Percentiles rank a stretch among this genome's conserved stretches.
phyloP scores from a whole-genome alignment of 2,888 invertebrate species.

The Protophormia terraenovae region DNA sequence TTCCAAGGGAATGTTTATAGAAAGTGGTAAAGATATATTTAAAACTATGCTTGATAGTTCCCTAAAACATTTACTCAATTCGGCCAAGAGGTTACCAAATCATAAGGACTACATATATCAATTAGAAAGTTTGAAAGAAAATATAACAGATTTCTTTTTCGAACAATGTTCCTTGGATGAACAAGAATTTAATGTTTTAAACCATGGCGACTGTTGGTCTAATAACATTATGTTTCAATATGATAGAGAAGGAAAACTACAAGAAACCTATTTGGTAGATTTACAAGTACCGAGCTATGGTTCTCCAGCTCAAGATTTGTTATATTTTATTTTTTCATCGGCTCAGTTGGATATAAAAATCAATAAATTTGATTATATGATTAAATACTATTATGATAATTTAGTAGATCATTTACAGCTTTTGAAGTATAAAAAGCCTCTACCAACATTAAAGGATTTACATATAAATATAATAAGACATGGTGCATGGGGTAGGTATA shows the following conservation, averaged over 20 bases:
- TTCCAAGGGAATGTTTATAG: slow-evolving; percentile 45
- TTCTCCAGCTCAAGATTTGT: slow-evolving; percentile 78
- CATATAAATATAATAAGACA: slow-evolving; percentile 73
- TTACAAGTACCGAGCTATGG: slow-evolving; percentile 77
- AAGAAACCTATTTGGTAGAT: slow-evolving; percentile 76
- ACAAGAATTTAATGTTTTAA: slow-evolving; percentile 72
- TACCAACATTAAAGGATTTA: slow-evolving; percentile 74
- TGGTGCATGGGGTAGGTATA: slow-evolving; percentile 74
- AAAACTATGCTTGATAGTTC: slow-evolving; percentile 75
- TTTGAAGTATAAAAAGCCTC: slow-evolving; percentile 71
- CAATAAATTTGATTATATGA: slow-evolving; percentile 75
- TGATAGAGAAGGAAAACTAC: slow-evolving; percentile 68
- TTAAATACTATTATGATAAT: slow-evolving; percentile 74
- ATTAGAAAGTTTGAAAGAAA: slow-evolving; percentile 15
- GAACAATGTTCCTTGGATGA: neutral
- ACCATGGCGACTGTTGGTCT: slow-evolving; percentile 78
- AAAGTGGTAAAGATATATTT: slow-evolving; percentile 59
- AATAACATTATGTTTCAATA: slow-evolving; percentile 79
- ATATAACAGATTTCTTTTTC: slow-evolving; percentile 14
- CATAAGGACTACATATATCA: neutral
- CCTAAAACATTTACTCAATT: slow-evolving; percentile 42
- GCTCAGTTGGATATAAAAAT: slow-evolving; percentile 73
- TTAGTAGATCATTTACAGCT: slow-evolving; percentile 72
- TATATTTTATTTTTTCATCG: slow-evolving; percentile 76
- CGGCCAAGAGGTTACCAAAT: slow-evolving; percentile 3